Evolutionary conservation across 2,797 vertebrate species (phyloP).

Genomic region (Hydrophis major): DNA sequence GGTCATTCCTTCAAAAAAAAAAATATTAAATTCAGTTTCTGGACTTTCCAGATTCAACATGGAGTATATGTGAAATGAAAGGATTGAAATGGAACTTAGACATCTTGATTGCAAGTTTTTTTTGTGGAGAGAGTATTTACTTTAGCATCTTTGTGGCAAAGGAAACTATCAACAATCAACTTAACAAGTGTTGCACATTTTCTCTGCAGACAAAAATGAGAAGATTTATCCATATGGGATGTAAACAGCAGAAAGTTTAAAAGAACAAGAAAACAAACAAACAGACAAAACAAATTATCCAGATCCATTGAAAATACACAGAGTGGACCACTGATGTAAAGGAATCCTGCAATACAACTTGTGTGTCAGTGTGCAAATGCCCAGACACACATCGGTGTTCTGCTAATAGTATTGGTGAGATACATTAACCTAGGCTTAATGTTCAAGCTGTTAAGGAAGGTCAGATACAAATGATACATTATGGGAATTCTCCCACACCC

Average conservation of each 20-base stretch:
- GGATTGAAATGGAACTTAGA: not conserved
- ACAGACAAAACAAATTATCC: not conserved
- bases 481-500: not conserved
- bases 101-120: not conserved
- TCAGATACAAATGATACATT: constrained; percentile 18
- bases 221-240: not conserved
- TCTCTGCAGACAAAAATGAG: too few species aligned
- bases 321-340: not conserved
- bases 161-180: not conserved
- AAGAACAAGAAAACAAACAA: not conserved
- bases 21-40: not conserved
- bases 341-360: not conserved
- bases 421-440: constrained; percentile 41
- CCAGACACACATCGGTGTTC: not conserved
- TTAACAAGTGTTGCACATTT: not conserved
- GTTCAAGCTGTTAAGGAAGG: constrained; percentile 35
- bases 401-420: not conserved
- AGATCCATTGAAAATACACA: rapidly evolving
- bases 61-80: not conserved
- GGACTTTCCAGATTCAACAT: not conserved
- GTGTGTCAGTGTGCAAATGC: not conserved
- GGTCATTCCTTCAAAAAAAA: not conserved
- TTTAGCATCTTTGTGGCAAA: not conserved
- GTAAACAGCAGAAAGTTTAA: rapidly evolving
- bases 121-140: not conserved